These are phyloP conservation scores for Tenodera sinensis DNA, from an alignment of 2,888 invertebrate genomes.

Conservation along the genomic window DNA sequence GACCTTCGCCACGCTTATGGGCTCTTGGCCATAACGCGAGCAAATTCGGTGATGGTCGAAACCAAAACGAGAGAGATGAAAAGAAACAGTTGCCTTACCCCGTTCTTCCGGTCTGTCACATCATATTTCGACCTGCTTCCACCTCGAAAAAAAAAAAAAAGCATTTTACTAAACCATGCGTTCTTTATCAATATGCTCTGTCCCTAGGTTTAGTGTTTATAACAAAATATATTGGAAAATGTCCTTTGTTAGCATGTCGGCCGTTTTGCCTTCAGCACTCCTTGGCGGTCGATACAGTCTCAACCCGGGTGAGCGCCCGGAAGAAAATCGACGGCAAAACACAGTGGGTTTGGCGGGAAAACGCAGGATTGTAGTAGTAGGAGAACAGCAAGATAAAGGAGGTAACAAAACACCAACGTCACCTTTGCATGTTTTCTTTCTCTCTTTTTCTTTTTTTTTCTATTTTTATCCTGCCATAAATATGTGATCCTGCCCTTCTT, in stretches of 20 bases:
- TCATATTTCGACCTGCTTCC: too few relatives aligned
- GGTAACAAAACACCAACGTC: neutral
- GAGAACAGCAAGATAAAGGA: neutral
- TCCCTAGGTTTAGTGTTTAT: too few relatives aligned
- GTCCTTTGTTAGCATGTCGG: too few relatives aligned
- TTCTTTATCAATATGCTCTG: too few relatives aligned
- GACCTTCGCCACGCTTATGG: neutral
- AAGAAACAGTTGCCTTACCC: too few relatives aligned
- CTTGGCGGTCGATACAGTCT: neutral
- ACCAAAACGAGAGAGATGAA: neutral
- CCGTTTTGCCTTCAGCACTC: neutral
- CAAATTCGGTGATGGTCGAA: constrained; percentile 15
- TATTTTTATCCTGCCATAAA: too few relatives aligned
- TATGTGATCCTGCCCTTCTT: neutral
- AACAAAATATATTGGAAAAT: too few relatives aligned
- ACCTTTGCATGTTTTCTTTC: too few relatives aligned
- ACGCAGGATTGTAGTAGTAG: neutral
- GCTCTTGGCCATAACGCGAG: neutral
- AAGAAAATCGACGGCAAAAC: constrained; percentile 8
- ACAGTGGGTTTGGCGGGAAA: constrained; percentile 12
- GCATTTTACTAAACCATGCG: too few relatives aligned
- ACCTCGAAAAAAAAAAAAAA: too few relatives aligned
- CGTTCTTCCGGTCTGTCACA: too few relatives aligned
- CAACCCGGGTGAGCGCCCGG: neutral
- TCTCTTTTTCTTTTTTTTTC: too few relatives aligned